Evolutionary conservation across 2,797 vertebrate species (phyloP).

Genomic region (Helostoma temminkii): DNA sequence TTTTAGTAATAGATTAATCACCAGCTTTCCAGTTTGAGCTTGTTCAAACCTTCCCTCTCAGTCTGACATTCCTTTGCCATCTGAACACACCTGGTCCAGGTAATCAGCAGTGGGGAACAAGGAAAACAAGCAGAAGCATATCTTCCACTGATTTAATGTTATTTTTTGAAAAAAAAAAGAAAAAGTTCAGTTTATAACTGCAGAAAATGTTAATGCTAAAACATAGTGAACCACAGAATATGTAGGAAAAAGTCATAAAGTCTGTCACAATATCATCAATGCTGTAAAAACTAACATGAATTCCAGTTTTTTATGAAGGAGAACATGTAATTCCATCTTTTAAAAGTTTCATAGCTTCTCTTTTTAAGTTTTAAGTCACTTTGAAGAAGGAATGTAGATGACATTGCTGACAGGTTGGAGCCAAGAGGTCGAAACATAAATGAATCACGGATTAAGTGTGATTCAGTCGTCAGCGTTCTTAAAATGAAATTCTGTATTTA

Average conservation of each 20-base stretch:
- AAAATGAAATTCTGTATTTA: constrained; percentile 32
- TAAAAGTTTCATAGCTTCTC: too few relatives aligned
- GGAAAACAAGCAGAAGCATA: too few relatives aligned
- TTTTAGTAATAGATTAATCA: constrained; percentile 46
- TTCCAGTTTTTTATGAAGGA: constrained; percentile 1
- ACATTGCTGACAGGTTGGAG: constrained; percentile 27
- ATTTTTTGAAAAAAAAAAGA: constrained; percentile 1
- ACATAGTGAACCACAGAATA: background rate
- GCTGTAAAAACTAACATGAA: background rate
- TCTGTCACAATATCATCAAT: background rate
- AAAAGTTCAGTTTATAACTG: background rate
- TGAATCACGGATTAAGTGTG: constrained; percentile 53
- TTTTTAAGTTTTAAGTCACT: too few relatives aligned
- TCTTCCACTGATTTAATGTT: constrained; percentile 3
- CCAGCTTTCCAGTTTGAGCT: constrained; percentile 53
- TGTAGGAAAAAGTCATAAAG: background rate
- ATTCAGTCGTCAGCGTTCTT: constrained; percentile 42
- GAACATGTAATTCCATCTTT: background rate
- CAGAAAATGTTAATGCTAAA: background rate
- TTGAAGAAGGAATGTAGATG: constrained; percentile 9
- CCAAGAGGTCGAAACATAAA: constrained; percentile 35
- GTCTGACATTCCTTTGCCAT: background rate
- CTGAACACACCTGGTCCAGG: too few relatives aligned
- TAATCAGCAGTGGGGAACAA: too few relatives aligned
- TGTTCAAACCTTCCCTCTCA: constrained; percentile 46